A percentile compares a stretch with the other conserved stretches of the same genome.
Evolutionary conservation across 2,888 invertebrate genomes (phyloP).

Genomic region (Bruchidius siliquastri): DNA sequence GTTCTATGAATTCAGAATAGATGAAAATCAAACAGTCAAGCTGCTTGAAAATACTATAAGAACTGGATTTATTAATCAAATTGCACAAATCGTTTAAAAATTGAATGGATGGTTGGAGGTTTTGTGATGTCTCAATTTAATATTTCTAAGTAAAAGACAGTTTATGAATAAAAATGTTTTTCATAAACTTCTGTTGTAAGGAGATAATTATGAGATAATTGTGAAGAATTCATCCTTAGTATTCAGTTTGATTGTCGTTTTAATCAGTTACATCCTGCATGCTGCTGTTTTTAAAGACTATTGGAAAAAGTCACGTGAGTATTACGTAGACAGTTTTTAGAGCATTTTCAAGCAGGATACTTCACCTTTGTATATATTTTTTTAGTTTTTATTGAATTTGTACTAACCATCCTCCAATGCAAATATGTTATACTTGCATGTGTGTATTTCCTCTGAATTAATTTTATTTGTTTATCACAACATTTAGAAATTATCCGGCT

Average conservation of each 20-base stretch:
- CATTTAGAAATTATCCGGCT: no score
- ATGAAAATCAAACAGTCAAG: not conserved
- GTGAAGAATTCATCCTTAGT: not conserved
- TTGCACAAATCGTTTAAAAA: no score
- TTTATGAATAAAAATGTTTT: no score
- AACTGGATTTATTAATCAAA: not conserved
- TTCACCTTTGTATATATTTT: not conserved
- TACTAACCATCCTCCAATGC: no score
- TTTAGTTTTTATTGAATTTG: not conserved
- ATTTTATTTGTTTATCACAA: no score
- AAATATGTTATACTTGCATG: no score
- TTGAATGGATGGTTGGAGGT: no score
- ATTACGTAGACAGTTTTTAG: slow-evolving; percentile 26
- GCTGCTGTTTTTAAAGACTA: slow-evolving; percentile 37
- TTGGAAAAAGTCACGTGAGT: slow-evolving; percentile 44
- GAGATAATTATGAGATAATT: no score
- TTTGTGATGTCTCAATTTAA: no score
- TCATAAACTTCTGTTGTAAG: no score
- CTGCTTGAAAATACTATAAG: not conserved
- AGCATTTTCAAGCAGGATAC: slow-evolving; percentile 23
- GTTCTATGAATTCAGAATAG: not conserved
- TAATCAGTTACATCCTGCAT: slow-evolving; percentile 15
- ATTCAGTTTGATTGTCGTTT: not conserved
- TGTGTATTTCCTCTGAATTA: no score
- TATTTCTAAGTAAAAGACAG: no score